Conservation (phyloP, 2,888 invertebrate species). For the Andrena haemorrhoa region DNA sequence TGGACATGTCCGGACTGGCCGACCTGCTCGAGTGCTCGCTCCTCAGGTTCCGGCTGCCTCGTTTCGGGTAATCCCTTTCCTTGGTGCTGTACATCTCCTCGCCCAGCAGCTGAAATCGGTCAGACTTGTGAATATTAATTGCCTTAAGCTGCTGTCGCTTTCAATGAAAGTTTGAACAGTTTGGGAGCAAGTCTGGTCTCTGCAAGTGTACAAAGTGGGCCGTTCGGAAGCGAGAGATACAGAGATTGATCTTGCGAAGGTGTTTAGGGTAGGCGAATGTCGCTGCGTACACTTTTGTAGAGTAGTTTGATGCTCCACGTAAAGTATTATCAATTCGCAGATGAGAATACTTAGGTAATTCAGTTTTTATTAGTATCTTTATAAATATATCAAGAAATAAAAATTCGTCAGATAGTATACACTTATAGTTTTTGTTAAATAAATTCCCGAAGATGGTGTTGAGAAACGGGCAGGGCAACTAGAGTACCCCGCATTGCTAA, state of each 20-base stretch:
- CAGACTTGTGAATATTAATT: constrained; percentile 8
- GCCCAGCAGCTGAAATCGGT: constrained; percentile 79
- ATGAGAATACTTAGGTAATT: no score
- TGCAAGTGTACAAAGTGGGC: constrained; percentile 11
- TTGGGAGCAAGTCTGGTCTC: background rate
- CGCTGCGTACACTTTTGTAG: no score
- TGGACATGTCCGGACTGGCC: constrained; percentile 76
- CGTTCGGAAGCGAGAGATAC: background rate
- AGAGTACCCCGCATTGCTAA: no score
- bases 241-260: background rate
- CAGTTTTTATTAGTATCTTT: no score
- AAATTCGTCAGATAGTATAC: background rate
- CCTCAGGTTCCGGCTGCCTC: constrained; percentile 58
- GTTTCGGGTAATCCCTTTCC: constrained; percentile 76
- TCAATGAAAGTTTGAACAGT: background rate
- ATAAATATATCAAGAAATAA: background rate
- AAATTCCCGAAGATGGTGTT: no score
- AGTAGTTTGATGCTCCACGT: background rate
- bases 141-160: background rate
- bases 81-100: constrained; percentile 81
- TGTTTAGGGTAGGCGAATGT: no score
- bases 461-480: background rate
- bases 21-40: constrained; percentile 79
- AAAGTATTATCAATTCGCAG: background rate
- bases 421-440: no score